Conservation (phyloP, 2,113 vertebrate genomes). For the Balaeniceps rex region DNA sequence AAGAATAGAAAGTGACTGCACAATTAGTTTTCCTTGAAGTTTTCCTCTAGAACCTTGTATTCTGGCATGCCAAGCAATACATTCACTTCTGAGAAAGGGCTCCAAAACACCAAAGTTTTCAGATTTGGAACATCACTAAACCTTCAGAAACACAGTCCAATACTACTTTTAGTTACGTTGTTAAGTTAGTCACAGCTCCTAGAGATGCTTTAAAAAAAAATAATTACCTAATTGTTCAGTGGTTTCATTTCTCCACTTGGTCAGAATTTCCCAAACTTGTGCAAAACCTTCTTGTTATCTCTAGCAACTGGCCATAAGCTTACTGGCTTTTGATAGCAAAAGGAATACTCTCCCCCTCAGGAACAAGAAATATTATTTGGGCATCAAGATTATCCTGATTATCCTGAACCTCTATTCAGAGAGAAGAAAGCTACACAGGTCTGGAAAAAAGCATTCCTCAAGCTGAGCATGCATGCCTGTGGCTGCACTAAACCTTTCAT, state of each 20-base stretch:
- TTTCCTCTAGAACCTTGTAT: not conserved
- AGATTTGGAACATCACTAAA: not conserved
- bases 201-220: not conserved
- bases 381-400: not conserved
- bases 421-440: not conserved
- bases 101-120: not conserved
- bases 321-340: not conserved
- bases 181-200: not conserved
- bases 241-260: not conserved
- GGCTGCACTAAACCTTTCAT: not conserved
- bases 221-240: not conserved
- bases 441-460: not conserved
- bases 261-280: not conserved
- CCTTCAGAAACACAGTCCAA: not conserved
- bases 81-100: not conserved
- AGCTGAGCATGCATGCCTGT: not conserved
- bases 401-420: not conserved
- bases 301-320: not conserved
- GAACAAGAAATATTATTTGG: not conserved
- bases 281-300: not conserved
- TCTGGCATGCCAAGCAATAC: not conserved
- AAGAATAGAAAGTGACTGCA: not conserved
- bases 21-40: not conserved
- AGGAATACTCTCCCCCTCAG: not conserved
- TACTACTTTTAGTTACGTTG: not conserved